Percentiles rank a stretch among this genome's conserved stretches.
Evolutionary conservation across 2,888 invertebrate species (phyloP).

Genomic region (Monopis laevigella): DNA sequence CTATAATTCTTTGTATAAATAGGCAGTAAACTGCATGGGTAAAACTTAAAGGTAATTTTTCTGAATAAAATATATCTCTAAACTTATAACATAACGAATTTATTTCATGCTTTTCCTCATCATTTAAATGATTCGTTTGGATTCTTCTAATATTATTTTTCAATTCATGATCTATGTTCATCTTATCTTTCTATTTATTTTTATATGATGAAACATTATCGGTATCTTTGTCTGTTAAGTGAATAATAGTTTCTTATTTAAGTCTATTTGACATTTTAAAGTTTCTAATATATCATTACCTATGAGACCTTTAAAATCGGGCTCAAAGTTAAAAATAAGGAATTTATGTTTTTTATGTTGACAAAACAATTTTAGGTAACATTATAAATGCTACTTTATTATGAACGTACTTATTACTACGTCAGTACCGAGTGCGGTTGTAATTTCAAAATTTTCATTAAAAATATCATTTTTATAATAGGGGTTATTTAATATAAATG

Average conservation of each 20-base stretch:
- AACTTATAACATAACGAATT: conserved; percentile 1
- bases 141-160: neutral
- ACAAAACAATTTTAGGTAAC: conserved; percentile 20
- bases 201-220: conserved; percentile 11
- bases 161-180: neutral
- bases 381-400: conserved; percentile 17
- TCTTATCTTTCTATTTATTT: neutral
- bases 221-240: conserved; percentile 19
- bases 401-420: no score
- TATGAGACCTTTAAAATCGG: conserved; percentile 8
- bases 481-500: conserved; percentile 13
- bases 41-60: conserved; percentile 10
- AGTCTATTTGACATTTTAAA: conserved; percentile 21
- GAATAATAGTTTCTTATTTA: conserved; percentile 21
- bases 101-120: conserved; percentile 3
- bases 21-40: conserved; percentile 9
- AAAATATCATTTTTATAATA: conserved; percentile 13
- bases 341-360: conserved; percentile 22
- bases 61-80: conserved; percentile 5
- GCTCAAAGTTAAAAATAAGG: conserved; percentile 23
- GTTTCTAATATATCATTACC: conserved; percentile 8
- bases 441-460: conserved; percentile 32
- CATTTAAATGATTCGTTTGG: conserved; percentile 1
- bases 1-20: neutral
- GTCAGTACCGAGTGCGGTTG: conserved; percentile 36